Evolutionary conservation across 37 sponge, comb jelly and placozoan species (phyloP).

Genomic region (Dysidea cf. avara): DNA sequence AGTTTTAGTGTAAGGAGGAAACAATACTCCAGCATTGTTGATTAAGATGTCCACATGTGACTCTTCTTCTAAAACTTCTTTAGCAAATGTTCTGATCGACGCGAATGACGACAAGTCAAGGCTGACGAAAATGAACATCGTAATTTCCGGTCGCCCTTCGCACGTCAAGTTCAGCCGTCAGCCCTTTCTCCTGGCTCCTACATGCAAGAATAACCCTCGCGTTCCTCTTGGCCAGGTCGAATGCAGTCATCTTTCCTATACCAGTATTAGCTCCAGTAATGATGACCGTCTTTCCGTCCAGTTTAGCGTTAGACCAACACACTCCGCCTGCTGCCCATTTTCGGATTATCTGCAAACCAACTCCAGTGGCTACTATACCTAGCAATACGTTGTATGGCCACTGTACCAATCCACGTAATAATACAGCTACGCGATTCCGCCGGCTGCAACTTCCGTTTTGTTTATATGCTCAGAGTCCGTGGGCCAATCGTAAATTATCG

Average conservation of each 20-base stretch:
- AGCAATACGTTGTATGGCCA: no score
- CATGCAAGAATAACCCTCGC: no score
- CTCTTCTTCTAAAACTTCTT: slow-evolving; percentile 24
- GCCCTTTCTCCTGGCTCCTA: slow-evolving; percentile 45
- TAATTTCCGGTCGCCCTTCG: slow-evolving; percentile 11
- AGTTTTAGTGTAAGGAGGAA: no score
- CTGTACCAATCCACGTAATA: no score
- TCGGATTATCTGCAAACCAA: slow-evolving; percentile 8
- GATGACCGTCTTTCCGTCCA: slow-evolving; percentile 63
- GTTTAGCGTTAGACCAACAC: slow-evolving; percentile 34
- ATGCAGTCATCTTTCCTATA: slow-evolving; percentile 65
- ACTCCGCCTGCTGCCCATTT: slow-evolving; percentile 38
- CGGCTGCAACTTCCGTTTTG: no score
- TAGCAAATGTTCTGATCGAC: slow-evolving; percentile 57
- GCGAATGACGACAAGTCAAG: slow-evolving; percentile 62
- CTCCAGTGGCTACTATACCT: slow-evolving; percentile 1
- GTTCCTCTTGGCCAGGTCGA: no score
- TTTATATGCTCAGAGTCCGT: no score
- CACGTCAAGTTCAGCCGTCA: slow-evolving; percentile 39
- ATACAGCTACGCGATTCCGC: no score
- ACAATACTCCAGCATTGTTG: no score
- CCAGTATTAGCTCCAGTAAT: no score
- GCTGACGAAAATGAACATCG: slow-evolving; percentile 28
- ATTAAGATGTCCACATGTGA: slow-evolving; percentile 63
- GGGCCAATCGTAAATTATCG: no score